These are phyloP conservation scores for Malthinus flaveolus DNA, from an alignment of 2,888 invertebrate genomes.

Conservation along the genomic window DNA sequence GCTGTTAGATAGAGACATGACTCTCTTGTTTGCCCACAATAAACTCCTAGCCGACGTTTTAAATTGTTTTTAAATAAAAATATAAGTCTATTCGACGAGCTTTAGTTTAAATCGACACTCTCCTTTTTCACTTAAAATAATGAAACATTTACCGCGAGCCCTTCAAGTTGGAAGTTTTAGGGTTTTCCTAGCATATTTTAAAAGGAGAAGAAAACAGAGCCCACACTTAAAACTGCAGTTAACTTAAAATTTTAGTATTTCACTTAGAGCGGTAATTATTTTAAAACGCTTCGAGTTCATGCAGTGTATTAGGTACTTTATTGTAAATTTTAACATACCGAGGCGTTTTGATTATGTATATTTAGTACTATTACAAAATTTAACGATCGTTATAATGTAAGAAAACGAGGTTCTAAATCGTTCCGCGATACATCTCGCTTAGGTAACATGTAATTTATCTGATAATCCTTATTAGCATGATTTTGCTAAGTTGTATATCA, in stretches of 20 bases:
- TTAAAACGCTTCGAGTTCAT: not conserved
- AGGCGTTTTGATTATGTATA: not conserved
- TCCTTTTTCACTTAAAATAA: constrained; percentile 1
- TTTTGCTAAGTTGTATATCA: constrained; percentile 24
- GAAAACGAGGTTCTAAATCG: constrained; percentile 14
- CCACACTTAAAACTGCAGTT: constrained; percentile 1
- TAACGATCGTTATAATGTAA: not conserved
- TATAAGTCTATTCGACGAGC: no score
- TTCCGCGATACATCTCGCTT: constrained; percentile 13
- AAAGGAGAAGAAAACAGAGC: constrained; percentile 1
- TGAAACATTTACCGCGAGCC: not conserved
- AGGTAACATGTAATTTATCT: constrained; percentile 16
- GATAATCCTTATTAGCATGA: constrained; percentile 22
- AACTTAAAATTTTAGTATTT: no score
- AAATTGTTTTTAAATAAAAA: no score
- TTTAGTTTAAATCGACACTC: not conserved
- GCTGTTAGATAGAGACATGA: no score
- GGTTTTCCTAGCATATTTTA: not conserved
- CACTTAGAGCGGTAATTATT: no score
- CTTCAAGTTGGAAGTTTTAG: not conserved
- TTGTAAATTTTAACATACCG: not conserved
- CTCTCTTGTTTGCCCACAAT: no score
- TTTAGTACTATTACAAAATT: not conserved
- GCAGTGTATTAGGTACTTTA: not conserved
- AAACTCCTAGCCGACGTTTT: no score